Evolutionary conservation across 2,797 vertebrate genomes (phyloP).

Genomic region (Gobio occitaniae): DNA sequence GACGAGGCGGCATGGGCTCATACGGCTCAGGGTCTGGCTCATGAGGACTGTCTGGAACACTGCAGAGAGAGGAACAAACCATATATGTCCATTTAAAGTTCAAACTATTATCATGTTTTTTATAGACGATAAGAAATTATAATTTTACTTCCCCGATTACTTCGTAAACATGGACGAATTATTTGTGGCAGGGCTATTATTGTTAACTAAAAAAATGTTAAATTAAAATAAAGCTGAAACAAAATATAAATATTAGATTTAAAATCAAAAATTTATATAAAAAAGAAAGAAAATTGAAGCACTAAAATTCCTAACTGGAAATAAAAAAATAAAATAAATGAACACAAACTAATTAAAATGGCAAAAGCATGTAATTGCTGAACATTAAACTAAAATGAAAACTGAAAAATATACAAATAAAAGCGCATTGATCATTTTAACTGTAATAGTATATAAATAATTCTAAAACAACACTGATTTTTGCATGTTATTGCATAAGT

Average conservation of each 20-base stretch:
- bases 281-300: no score
- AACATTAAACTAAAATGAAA: not conserved
- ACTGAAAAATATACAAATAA: not conserved
- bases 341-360: not conserved
- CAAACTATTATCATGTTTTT: not conserved
- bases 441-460: not conserved
- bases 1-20: conserved; percentile 89
- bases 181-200: not conserved
- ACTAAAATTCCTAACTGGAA: not conserved
- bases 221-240: not conserved
- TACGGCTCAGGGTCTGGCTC: conserved; percentile 93
- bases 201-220: not conserved
- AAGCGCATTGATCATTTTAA: not conserved
- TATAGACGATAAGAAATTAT: not conserved
- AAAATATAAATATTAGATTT: no score
- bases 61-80: conserved; percentile 51
- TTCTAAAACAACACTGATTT: not conserved
- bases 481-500: not conserved
- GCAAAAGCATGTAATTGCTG: not conserved
- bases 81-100: not conserved
- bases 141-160: not conserved
- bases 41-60: conserved; percentile 87
- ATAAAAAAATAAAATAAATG: not conserved
- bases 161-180: not conserved
- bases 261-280: no score